Evolutionary conservation across 2,888 invertebrate species (phyloP), one percentile per base, ranked within the genome.

Genomic region (Horisme vitalbata): DNA sequence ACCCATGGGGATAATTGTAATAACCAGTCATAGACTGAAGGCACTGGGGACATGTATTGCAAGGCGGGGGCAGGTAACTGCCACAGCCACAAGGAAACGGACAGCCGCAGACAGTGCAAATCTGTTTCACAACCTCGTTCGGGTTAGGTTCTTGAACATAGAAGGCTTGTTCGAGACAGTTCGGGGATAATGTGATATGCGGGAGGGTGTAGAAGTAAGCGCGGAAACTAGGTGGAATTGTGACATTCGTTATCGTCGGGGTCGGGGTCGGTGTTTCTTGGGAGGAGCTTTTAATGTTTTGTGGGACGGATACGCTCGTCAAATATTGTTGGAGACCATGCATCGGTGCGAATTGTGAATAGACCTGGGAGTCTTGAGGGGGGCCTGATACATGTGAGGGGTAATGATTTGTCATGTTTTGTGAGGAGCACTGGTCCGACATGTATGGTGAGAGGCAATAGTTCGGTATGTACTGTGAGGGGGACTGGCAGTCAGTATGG

Each of bases 1-100:
- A 71, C 2, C 83, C 83, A 30, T 83, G 79, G 0, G 83, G 83
- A 34, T 83, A 83, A 46, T 84, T 80, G 44, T 81, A 83, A 53
- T 79, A 82, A 2, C 84, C 83, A 6, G 75, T 76, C 77, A 82
- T 80, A 46, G 71, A 72, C 33, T 82, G 81, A 1, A 81, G 11
- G 51, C 82, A 83, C 18, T 56, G 61, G 0, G 84, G 69, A 0
- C 80, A 72, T 0, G 57, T 56, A 43, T 79, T 75, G 48, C 78
- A 77, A 0, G 81, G 80, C 0, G 79, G 75, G 0, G 81, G 82
- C 0, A 82, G 65, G 30, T 71, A 74, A 15, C 53, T 51, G 31
- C 72, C 71, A 27, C 61, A 61, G 11, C 68, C 65, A 41, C 65
- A 69, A 0, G 75, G 72, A 32, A 7, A 5, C 4, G 44, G 13